Base-by-base conservation (phyloP, 2,797 vertebrate genomes). In the Malurus leucopterus region DNA sequence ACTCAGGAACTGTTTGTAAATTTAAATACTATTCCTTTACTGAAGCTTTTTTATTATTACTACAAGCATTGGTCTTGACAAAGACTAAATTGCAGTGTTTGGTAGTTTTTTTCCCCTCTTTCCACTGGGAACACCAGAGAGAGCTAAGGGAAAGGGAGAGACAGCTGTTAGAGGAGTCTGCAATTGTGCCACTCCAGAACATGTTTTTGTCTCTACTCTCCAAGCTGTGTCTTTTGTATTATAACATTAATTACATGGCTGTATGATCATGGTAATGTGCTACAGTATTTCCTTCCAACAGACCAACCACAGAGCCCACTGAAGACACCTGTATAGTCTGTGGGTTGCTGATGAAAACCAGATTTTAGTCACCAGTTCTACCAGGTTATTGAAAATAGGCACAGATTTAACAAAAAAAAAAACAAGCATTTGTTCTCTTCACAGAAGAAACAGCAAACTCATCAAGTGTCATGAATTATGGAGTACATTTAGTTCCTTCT, bases 1-100 rank as follows among this genome's bases (percentile, higher is more conserved):
- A 89, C 36, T 89, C 57, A 83, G 69, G 55, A 91, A 72, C 21
- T 88, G 54, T 95, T 95, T 86, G 87, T 29, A 50, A 57, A 79
- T 74, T 85, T 83, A 93, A 95, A 88, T 73, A 71, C 11, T 80
- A 32, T 55, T 91, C 84, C 50, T 91, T 88, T 88, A 77, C 30
- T 74, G 87, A 87, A 82, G 29, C 15, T 83, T 89, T 72, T 29
- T 84, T 84, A 64, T 80, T 85, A 47, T 80, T 68, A 53, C 68
- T 77, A 55, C 11, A 75, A 85, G 14, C 0, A 0, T 40, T 73
- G 59, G 38, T 63, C 34, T 86, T 75, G 29, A 67, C 44, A 69
- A 84, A 72, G 16, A 47, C 27, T 64, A 55, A 84, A 87, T 46
- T 77, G 16, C 41, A 65, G 12, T 6, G 11, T 67, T 88, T 6